Conservation (phyloP, 2,113 vertebrate species). For the Tiliqua scincoides region DNA sequence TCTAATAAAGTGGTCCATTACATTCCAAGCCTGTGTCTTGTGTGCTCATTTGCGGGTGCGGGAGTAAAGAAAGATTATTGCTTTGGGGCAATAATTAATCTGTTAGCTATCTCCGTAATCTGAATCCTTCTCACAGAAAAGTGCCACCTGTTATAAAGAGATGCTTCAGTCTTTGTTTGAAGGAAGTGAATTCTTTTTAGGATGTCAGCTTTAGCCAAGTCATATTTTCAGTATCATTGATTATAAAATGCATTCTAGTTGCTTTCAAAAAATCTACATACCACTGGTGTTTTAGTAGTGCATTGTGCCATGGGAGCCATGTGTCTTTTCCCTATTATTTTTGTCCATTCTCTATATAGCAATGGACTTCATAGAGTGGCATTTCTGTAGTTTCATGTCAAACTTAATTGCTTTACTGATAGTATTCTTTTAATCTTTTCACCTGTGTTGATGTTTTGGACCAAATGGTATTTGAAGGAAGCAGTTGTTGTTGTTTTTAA, state of each 20-base stretch:
- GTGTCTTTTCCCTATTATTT: neutral
- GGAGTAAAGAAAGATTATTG: fast-evolving
- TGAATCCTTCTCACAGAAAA: neutral
- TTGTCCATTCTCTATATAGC: neutral
- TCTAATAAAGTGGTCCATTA: no score
- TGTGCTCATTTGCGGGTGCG: no score
- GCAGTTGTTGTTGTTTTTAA: slow-evolving; percentile 2
- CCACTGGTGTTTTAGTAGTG: neutral
- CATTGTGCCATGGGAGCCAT: neutral
- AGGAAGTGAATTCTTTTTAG: fast-evolving
- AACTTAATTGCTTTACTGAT: neutral
- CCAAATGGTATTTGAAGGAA: slow-evolving; percentile 12
- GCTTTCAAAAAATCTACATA: neutral
- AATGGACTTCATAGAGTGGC: neutral
- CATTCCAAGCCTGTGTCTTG: no score
- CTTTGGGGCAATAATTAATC: neutral
- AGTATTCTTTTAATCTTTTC: slow-evolving; percentile 10
- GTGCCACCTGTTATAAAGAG: neutral
- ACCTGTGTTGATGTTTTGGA: neutral
- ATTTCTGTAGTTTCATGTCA: neutral
- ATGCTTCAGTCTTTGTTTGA: neutral
- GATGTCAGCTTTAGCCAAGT: neutral
- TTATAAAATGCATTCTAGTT: neutral
- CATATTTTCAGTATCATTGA: neutral
- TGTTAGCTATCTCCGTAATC: neutral